Conservation (phyloP, 1,140 invertebrate genomes). For the Temnothorax curvispinosus region DNA sequence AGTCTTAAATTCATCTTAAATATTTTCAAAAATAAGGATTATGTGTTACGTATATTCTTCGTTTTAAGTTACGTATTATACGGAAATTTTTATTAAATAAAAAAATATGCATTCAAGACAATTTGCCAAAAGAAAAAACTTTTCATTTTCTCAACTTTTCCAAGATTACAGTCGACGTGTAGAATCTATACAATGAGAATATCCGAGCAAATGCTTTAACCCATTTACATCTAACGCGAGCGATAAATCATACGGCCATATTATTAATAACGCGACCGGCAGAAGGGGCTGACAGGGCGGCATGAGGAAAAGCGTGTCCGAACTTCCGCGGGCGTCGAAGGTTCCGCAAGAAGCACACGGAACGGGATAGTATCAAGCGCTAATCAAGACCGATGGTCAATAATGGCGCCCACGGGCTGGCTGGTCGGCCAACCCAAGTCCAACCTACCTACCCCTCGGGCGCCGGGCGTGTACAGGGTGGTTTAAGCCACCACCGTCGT, state of each 20-base stretch:
- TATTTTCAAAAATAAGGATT: not conserved
- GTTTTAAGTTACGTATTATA: not conserved
- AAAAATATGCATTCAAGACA: not conserved
- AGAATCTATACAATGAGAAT: not conserved
- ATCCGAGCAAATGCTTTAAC: slow-evolving; percentile 4
- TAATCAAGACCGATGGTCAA: slow-evolving; percentile 78
- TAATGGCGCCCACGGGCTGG: slow-evolving; percentile 76
- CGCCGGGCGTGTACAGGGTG: slow-evolving; percentile 68
- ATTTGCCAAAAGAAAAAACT: not conserved
- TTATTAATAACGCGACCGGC: slow-evolving; percentile 41
- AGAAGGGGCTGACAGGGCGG: not conserved
- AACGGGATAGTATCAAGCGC: slow-evolving; percentile 56
- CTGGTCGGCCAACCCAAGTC: slow-evolving; percentile 64
- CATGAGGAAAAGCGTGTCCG: slow-evolving; percentile 15
- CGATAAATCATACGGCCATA: slow-evolving; percentile 36
- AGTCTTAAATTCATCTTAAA: not conserved
- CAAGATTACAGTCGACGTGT: not conserved
- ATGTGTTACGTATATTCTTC: not conserved
- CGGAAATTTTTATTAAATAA: not conserved
- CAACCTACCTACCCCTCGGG: slow-evolving; percentile 69
- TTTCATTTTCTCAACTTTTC: not conserved
- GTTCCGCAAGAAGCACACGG: slow-evolving; percentile 52
- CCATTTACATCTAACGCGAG: slow-evolving; percentile 32
- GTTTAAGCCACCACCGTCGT: slow-evolving; percentile 75
- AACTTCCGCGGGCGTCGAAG: slow-evolving; percentile 45